Percentiles rank a stretch among this genome's conserved stretches.
These are phyloP conservation scores for Chromobotia macracanthus DNA, from an alignment of 2,797 vertebrate species.

Conservation along the genomic window DNA sequence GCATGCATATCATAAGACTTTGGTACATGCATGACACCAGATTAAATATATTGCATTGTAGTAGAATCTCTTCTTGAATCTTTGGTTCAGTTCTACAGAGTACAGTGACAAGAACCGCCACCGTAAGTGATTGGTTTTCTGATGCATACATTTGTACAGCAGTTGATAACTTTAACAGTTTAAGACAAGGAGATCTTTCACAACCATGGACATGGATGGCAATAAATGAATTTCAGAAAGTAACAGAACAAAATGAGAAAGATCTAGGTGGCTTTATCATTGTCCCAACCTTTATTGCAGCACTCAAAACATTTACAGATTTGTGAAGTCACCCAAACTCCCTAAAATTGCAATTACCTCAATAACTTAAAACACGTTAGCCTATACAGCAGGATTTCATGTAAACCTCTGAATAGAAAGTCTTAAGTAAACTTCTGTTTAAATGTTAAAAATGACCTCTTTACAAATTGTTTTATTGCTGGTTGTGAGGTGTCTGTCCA, in stretches of 20 bases:
- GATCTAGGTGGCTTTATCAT: constrained; percentile 30
- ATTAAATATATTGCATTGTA: no score
- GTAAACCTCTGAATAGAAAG: constrained; percentile 58
- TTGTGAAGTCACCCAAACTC: constrained; percentile 56
- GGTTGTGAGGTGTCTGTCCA: constrained; percentile 43
- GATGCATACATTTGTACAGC: background rate
- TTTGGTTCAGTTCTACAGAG: no score
- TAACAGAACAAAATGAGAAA: background rate
- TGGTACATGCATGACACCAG: no score
- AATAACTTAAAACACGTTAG: constrained; percentile 71
- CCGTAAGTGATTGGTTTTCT: no score
- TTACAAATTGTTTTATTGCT: constrained; percentile 59
- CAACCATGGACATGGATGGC: no score
- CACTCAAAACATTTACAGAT: constrained; percentile 69
- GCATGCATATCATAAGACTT: no score
- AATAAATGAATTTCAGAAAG: no score
- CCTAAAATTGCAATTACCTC: constrained; percentile 61
- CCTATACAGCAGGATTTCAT: constrained; percentile 59
- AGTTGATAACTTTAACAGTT: background rate
- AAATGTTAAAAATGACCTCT: constrained; percentile 39
- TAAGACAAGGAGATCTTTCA: background rate
- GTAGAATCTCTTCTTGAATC: no score
- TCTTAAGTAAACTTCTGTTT: constrained; percentile 56
- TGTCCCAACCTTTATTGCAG: constrained; percentile 79
- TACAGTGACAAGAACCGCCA: no score